phyloP scores from a whole-genome alignment of 2,888 invertebrate species.

The Athetis lepigone region DNA sequence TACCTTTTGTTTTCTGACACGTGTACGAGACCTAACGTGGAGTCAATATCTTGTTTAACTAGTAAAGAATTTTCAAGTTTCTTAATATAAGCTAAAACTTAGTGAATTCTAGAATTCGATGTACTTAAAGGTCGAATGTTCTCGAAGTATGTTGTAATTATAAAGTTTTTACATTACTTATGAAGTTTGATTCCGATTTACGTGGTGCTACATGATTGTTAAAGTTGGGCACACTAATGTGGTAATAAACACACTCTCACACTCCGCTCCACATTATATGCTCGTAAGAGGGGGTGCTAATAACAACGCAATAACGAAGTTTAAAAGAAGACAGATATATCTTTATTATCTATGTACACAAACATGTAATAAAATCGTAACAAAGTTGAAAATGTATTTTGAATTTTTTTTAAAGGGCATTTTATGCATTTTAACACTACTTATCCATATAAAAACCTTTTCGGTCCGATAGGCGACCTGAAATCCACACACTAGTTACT shows the following conservation, averaged over 20 bases:
- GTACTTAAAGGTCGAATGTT: conserved; percentile 17
- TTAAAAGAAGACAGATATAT: not conserved
- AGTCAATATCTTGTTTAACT: not conserved
- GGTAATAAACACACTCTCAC: conserved; percentile 14
- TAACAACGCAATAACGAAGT: not conserved
- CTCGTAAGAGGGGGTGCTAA: not conserved
- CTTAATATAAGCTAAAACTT: conserved; percentile 15
- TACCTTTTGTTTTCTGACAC: too few relatives aligned
- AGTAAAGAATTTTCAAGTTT: conserved; percentile 11
- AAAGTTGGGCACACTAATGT: conserved; percentile 35
- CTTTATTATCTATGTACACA: not conserved
- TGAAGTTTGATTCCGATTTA: conserved; percentile 9
- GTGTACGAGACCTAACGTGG: too few relatives aligned
- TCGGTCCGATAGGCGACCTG: too few relatives aligned
- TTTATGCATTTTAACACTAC: too few relatives aligned
- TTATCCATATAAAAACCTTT: too few relatives aligned
- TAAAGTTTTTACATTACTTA: conserved; percentile 37
- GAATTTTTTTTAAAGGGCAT: too few relatives aligned
- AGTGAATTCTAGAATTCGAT: conserved; percentile 5
- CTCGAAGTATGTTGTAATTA: conserved; percentile 34
- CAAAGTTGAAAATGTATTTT: too few relatives aligned
- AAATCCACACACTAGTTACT: too few relatives aligned
- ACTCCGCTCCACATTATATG: not conserved
- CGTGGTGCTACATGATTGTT: conserved; percentile 8
- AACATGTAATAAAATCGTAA: not conserved